Evolutionary conservation across 2,113 vertebrate species (phyloP).

Genomic region (Cochlearius cochlearius): DNA sequence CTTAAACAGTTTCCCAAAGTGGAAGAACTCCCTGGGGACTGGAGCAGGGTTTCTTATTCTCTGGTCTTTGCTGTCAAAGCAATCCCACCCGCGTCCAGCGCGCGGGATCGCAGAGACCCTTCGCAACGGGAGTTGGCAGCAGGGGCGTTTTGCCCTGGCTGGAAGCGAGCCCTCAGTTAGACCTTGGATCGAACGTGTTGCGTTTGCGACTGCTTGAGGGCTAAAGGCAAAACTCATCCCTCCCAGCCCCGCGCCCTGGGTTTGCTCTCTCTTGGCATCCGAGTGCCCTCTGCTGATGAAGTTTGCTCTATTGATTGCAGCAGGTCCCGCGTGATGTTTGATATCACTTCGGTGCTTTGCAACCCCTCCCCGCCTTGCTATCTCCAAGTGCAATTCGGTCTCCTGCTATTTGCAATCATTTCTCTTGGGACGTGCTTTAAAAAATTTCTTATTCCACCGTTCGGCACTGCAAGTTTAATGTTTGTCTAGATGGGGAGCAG

Average conservation of each 20-base stretch:
- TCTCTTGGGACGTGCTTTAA: neutral
- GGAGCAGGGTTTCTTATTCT: neutral
- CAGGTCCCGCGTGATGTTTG: too few relatives aligned
- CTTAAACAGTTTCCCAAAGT: neutral
- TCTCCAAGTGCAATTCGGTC: neutral
- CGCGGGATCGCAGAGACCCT: neutral
- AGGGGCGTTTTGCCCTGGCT: neutral
- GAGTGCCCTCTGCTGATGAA: neutral
- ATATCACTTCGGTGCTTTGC: neutral
- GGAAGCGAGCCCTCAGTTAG: neutral
- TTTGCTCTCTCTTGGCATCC: neutral
- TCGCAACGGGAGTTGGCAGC: rapidly evolving
- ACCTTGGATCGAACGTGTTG: neutral
- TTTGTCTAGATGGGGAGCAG: neutral
- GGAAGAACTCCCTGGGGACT: neutral
- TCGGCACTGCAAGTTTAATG: too few relatives aligned
- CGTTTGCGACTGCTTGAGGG: neutral
- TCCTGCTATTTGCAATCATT: neutral
- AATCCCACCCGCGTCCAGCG: neutral
- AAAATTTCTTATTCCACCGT: neutral
- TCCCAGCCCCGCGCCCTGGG: neutral
- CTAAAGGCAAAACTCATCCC: neutral
- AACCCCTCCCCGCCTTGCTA: neutral
- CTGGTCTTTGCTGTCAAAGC: neutral
- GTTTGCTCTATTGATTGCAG: neutral